Base-by-base conservation (phyloP, 2,113 vertebrate species). In the Myxocyprinus asiaticus region DNA sequence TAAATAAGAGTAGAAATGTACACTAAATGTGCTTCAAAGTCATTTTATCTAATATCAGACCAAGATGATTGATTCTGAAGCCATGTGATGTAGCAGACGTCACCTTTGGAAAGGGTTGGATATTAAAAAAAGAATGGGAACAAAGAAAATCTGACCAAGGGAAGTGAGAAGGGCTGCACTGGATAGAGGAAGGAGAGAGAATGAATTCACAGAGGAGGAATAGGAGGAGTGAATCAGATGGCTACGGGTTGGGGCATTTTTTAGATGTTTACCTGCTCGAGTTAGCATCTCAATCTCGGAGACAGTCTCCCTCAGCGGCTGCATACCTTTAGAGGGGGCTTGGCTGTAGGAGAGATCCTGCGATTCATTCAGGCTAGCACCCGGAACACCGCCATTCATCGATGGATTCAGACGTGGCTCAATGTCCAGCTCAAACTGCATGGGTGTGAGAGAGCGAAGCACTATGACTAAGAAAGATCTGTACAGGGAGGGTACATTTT, bases 341-440 rank as follows among this genome's bases (percentile, higher is more conserved):
- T 96, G 96, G 5, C 92, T 93, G 89, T 97, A 96, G 0, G 96
- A 95, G 62, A 97, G 90, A 48, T 96, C 96, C 89, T 94, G 96
- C 82, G 94, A 96, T 83, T 94, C 89, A 0, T 98, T 98, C 42
- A 85, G 88, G 59, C 87, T 83, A 76, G 86, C 80, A 87, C 86
- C 2, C 80, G 77, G 68, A 81, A 77, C 88, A 64, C 90, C 88
- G 83, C 91, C 89, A 47, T 77, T 89, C 78, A 86, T 87, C 78
- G 94, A 89, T 0, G 95, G 92, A 89, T 96, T 95, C 84, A 95
- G 89, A 67, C 95, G 96, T 55, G 97, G 97, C 86, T 98, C 97
- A 0, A 98, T 95, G 84, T 98, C 97, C 90, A 99, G 91, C 85
- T 98, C 94, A 88, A 98, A 98, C 97, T 99, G 90, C 7, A 81